A percentile compares a stretch with the other conserved stretches of the same genome.
Evolutionary conservation across 2,797 vertebrate genomes (phyloP).

Genomic region (Masticophis lateralis): DNA sequence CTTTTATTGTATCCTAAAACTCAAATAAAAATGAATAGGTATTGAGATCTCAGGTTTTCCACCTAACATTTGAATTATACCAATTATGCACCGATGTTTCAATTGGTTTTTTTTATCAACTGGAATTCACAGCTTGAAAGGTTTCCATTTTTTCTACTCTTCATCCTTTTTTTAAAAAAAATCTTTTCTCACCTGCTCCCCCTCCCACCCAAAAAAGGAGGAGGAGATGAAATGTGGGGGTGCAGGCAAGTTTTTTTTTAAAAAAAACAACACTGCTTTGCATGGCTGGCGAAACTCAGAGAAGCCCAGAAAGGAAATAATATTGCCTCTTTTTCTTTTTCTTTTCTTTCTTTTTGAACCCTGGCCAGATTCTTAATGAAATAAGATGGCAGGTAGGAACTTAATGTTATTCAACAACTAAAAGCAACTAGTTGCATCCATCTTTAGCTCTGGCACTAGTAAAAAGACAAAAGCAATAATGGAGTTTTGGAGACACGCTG

Average conservation of each 20-base stretch:
- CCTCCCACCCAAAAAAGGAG: neutral
- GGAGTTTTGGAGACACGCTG: constrained; percentile 62
- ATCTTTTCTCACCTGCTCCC: neutral
- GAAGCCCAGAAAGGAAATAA: constrained; percentile 55
- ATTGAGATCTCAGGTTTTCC: neutral
- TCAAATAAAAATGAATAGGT: neutral
- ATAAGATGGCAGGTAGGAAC: constrained; percentile 69
- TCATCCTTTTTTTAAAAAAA: neutral
- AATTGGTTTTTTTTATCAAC: neutral
- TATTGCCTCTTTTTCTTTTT: constrained; percentile 50
- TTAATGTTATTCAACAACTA: constrained; percentile 72
- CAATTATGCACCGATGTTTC: neutral
- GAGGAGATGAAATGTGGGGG: neutral
- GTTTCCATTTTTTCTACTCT: neutral
- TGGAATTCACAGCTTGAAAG: neutral
- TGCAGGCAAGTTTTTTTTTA: neutral
- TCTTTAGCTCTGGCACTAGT: constrained; percentile 62
- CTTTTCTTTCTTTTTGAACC: constrained; percentile 62
- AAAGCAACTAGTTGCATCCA: constrained; percentile 71
- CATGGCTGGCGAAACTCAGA: constrained; percentile 61
- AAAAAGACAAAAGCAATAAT: constrained; percentile 58
- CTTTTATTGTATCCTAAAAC: neutral
- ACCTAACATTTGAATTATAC: neutral
- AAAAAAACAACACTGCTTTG: constrained; percentile 17
- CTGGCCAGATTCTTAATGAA: constrained; percentile 79